Conservation (phyloP, 2,113 vertebrate genomes). For the Maccullochella peelii region DNA sequence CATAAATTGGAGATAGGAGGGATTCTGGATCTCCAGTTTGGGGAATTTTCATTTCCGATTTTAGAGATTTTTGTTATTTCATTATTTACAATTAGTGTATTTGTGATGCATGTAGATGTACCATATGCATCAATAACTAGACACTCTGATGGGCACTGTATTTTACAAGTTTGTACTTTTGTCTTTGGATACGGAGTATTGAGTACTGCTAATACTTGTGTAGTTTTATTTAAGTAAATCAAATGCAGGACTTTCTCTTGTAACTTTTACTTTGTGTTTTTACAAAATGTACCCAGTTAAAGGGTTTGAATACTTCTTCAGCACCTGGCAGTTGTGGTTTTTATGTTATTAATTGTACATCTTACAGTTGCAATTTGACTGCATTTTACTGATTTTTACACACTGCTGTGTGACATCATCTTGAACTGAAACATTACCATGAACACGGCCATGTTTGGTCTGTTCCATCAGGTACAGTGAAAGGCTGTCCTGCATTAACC, state of each 20-base stretch:
- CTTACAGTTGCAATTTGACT: neutral
- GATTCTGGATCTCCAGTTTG: neutral
- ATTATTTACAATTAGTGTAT: neutral
- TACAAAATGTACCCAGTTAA: neutral
- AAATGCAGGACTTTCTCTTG: neutral
- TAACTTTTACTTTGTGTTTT: neutral
- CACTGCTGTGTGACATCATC: constrained; percentile 19
- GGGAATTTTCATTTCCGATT: neutral
- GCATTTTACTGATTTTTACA: neutral
- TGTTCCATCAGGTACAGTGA: neutral
- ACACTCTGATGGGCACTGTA: neutral
- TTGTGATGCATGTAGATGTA: neutral
- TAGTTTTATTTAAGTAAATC: neutral
- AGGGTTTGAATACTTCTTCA: neutral
- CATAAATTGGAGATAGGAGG: neutral
- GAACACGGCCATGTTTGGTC: constrained; percentile 25
- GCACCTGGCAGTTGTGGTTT: neutral
- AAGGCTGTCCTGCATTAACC: constrained; percentile 23
- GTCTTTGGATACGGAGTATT: neutral
- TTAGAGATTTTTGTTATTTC: neutral
- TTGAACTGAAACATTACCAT: neutral
- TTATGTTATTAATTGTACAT: neutral
- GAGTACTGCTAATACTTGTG: neutral
- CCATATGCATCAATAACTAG: neutral
- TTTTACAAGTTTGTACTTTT: neutral